phyloP scores from a whole-genome alignment of 2,113 vertebrate genomes.

The Megaptera novaeangliae region DNA sequence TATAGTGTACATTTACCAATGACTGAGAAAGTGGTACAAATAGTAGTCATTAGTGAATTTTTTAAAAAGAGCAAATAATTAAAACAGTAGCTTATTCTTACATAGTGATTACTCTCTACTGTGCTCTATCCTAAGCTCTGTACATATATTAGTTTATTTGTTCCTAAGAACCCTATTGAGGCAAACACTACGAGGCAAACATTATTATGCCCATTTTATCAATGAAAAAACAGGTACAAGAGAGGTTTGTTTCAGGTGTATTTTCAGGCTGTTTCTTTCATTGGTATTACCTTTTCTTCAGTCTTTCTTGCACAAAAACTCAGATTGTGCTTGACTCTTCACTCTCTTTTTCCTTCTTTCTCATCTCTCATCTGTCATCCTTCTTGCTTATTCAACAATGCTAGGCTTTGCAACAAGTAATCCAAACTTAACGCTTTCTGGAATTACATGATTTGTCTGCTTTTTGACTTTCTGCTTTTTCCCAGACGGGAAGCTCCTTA shows the following conservation, averaged over 20 bases:
- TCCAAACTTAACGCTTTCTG: neutral
- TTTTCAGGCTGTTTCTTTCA: neutral
- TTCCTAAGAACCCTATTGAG: neutral
- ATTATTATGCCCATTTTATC: neutral
- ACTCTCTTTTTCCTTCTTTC: neutral
- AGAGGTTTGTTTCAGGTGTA: neutral
- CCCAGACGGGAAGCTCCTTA: too few relatives aligned
- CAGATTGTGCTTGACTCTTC: neutral
- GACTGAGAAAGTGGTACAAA: neutral
- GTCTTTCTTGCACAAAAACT: neutral
- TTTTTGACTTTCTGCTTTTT: neutral
- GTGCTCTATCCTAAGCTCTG: neutral
- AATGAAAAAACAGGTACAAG: neutral
- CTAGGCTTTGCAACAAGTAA: neutral
- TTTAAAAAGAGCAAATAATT: neutral
- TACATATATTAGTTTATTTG: neutral
- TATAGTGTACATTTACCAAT: constrained; percentile 31
- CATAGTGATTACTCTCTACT: neutral
- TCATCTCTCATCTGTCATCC: neutral
- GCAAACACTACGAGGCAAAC: neutral
- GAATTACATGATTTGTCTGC: neutral
- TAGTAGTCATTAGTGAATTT: constrained; percentile 15
- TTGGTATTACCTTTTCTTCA: neutral
- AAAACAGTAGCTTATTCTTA: neutral
- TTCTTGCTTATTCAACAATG: neutral